Evolutionary conservation across 2,888 invertebrate species (phyloP).

Genomic region (Scrobipalpa costella): DNA sequence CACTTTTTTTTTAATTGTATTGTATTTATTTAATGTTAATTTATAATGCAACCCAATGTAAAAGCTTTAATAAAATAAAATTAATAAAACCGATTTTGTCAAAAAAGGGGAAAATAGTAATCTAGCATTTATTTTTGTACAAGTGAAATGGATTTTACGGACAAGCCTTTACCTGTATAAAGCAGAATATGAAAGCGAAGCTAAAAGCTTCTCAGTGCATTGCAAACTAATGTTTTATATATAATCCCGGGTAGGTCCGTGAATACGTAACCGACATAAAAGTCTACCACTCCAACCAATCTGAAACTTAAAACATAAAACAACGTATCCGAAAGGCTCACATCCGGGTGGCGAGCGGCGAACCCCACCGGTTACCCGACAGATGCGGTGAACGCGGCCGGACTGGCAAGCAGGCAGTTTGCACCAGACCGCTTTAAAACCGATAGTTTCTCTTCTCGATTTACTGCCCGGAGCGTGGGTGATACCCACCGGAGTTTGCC

Average conservation of each 20-base stretch:
- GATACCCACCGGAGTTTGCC: slow-evolving; percentile 54
- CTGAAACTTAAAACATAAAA: not conserved
- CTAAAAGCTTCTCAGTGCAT: too few species aligned
- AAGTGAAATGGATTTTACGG: not conserved
- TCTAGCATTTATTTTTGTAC: not conserved
- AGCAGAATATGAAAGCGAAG: too few species aligned
- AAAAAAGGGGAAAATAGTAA: too few species aligned
- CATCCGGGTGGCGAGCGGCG: slow-evolving; percentile 34
- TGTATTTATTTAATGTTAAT: too few species aligned
- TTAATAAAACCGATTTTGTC: too few species aligned
- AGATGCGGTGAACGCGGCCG: slow-evolving; percentile 51
- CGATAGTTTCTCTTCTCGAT: slow-evolving; percentile 69
- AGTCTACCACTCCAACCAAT: not conserved
- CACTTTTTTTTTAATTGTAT: too few species aligned
- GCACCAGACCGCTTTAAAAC: slow-evolving; percentile 59
- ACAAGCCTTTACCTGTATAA: not conserved
- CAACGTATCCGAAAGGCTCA: slow-evolving; percentile 9
- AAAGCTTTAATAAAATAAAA: too few species aligned
- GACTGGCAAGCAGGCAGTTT: slow-evolving; percentile 70
- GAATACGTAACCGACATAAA: not conserved
- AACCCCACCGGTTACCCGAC: slow-evolving; percentile 12
- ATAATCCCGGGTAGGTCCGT: not conserved
- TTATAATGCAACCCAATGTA: too few species aligned
- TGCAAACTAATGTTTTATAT: not conserved
- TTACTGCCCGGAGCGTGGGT: slow-evolving; percentile 47